Evolutionary conservation across 1,140 invertebrate genomes (phyloP), one percentile per base, ranked within the genome.

Genomic region (Diachasmimorpha longicaudata): DNA sequence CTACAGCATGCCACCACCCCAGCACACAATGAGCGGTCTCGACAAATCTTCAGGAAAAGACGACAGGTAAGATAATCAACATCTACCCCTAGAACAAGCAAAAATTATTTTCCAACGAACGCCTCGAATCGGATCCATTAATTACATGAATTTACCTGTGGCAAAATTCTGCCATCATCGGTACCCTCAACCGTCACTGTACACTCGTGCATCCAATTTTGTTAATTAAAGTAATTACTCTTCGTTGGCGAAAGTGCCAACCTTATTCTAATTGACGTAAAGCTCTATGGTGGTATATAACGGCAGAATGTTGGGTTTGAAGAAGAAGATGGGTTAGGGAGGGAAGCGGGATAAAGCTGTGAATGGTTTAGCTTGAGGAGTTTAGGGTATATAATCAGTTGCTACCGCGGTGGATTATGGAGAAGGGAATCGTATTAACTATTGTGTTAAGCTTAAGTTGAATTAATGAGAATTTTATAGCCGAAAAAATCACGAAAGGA

Each of bases 1-100:
- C 85, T 96, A 96, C 88, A 93, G 93, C 70, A 96, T 96, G 94
- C 94, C 94, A 77, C 94, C 94, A 23, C 94, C 94, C 21, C 91
- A 92, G 77, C 90, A 91, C 79, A 90, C 90, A 13, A 92, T 94
- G 79, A 93, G 93, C 76, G 93, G 93, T 44, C 91, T 93, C 82
- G 93, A 93, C 87, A 95, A 95, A 83, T 90, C 91, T 5, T 86
- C 90, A 23, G 92, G 92, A 84, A 95, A 93, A 82, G 92, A 96
- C 81, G 93, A 93, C 85, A 93, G 94, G 94, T 95, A 86, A 92
- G 93, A 90, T 31, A 31, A 31, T 31, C 31, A 31, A 2, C 31
- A 31, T 6, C 31, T 31, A 31, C 6, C 2, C 31, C 31, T 31
- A 31, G 31, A 31, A 31, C 31, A 31, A 31, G 31, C 31, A 58